These are phyloP conservation scores for Eupithecia abbreviata DNA, from an alignment of 2,888 invertebrate species.

Conservation along the genomic window DNA sequence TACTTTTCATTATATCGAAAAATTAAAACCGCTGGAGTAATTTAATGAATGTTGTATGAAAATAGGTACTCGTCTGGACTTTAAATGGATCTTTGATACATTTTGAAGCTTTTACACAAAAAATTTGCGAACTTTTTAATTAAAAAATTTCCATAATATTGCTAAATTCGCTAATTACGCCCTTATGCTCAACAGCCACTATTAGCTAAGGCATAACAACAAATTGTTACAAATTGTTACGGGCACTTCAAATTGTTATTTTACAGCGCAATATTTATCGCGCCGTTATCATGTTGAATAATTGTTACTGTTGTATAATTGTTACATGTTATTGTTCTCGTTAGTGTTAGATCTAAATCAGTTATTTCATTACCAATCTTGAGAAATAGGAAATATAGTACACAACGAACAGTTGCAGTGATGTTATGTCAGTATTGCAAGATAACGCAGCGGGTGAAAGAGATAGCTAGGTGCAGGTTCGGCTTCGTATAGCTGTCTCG, in stretches of 20 bases:
- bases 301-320: conserved; percentile 25
- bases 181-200: neutral
- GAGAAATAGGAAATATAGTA: conserved; percentile 22
- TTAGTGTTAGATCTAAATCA: conserved; percentile 17
- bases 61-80: no score
- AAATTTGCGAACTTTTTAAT: no score
- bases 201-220: neutral
- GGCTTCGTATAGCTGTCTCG: no score
- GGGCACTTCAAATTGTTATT: neutral
- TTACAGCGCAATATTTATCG: neutral
- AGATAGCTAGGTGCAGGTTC: no score
- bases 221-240: neutral
- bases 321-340: conserved; percentile 28
- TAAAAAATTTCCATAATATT: neutral
- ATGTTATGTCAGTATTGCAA: neutral
- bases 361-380: conserved; percentile 14
- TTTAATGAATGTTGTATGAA: no score
- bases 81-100: no score
- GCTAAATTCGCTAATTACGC: neutral
- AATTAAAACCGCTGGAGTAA: no score
- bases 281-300: neutral
- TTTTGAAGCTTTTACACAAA: no score
- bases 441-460: no score
- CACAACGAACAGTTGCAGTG: neutral
- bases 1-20: no score